A percentile compares a stretch with the other conserved stretches of the same genome.
These are phyloP conservation scores for Siniperca chuatsi DNA, from an alignment of 2,113 vertebrate genomes.

Conservation along the genomic window DNA sequence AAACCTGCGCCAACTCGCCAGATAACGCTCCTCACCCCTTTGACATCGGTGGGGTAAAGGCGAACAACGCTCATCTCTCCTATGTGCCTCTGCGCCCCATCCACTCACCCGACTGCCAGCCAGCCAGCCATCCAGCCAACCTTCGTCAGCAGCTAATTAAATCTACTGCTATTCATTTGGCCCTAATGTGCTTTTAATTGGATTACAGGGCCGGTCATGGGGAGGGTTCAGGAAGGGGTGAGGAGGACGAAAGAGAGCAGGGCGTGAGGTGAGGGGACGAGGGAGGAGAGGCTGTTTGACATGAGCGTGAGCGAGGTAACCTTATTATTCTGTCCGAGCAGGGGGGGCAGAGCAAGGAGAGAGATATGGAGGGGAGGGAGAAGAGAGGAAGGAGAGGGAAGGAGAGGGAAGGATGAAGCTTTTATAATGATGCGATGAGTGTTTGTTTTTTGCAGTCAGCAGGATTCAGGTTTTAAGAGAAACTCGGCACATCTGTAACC, in stretches of 20 bases:
- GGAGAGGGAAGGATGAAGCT: slow-evolving; percentile 16
- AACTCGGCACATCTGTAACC: slow-evolving; percentile 45
- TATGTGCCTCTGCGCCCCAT: slow-evolving; percentile 10
- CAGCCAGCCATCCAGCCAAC: slow-evolving; percentile 58
- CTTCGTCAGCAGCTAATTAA: slow-evolving; percentile 84
- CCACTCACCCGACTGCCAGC: slow-evolving; percentile 37
- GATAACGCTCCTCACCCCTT: slow-evolving; percentile 12
- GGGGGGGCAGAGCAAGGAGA: background rate
- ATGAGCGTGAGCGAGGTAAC: slow-evolving; percentile 59
- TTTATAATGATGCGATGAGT: slow-evolving; percentile 49
- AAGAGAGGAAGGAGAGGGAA: background rate
- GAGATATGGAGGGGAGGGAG: background rate
- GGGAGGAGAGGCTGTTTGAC: slow-evolving; percentile 59
- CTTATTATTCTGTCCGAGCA: slow-evolving; percentile 47
- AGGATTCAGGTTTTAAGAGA: slow-evolving; percentile 50
- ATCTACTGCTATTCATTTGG: slow-evolving; percentile 83
- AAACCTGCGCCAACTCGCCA: slow-evolving; percentile 27
- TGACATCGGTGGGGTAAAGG: slow-evolving; percentile 44
- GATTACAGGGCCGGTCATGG: slow-evolving; percentile 78
- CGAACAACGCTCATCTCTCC: background rate
- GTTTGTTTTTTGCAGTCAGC: slow-evolving; percentile 62
- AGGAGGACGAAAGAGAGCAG: slow-evolving; percentile 59
- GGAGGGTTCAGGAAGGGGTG: slow-evolving; percentile 73
- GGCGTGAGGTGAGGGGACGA: slow-evolving; percentile 52
- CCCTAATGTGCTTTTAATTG: slow-evolving; percentile 85